Evolutionary conservation across 1,140 invertebrate genomes (phyloP).

Genomic region (Eumeta japonica): DNA sequence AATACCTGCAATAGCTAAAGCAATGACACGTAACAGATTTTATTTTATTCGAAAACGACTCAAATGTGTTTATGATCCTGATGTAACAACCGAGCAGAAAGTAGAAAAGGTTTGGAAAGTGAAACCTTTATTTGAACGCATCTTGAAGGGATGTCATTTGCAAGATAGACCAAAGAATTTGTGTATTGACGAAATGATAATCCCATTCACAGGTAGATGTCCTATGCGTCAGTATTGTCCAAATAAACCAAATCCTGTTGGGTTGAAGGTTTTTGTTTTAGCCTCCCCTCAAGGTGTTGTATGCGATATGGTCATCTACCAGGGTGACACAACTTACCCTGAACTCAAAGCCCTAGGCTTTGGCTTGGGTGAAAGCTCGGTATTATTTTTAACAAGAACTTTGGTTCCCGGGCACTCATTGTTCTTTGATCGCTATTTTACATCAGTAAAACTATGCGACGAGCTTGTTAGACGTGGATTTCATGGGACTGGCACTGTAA

Average conservation of each 20-base stretch:
- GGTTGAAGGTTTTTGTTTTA: constrained; percentile 8
- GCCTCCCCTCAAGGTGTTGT: constrained; percentile 6
- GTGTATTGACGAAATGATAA: constrained; percentile 9
- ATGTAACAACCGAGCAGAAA: too few species aligned
- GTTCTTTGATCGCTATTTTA: constrained; percentile 3
- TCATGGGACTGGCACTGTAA: too few species aligned
- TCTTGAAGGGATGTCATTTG: too few species aligned
- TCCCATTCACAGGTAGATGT: constrained; percentile 6
- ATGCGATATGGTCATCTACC: constrained; percentile 11
- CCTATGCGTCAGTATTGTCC: constrained; percentile 4
- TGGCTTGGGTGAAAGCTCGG: constrained; percentile 1
- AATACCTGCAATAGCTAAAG: too few species aligned
- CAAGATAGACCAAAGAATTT: too few species aligned
- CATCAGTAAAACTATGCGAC: background rate
- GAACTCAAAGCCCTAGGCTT: background rate
- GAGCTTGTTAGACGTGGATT: too few species aligned
- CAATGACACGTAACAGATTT: too few species aligned
- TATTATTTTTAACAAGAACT: background rate
- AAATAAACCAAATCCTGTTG: constrained; percentile 14
- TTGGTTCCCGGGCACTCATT: constrained; percentile 2
- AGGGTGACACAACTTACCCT: constrained; percentile 5
- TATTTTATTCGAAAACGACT: too few species aligned
- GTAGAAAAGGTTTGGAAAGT: too few species aligned
- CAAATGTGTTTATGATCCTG: too few species aligned
- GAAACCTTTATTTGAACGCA: too few species aligned